Base-by-base conservation (phyloP, 2,888 invertebrate species). In the Cerceris ruficornis region DNA sequence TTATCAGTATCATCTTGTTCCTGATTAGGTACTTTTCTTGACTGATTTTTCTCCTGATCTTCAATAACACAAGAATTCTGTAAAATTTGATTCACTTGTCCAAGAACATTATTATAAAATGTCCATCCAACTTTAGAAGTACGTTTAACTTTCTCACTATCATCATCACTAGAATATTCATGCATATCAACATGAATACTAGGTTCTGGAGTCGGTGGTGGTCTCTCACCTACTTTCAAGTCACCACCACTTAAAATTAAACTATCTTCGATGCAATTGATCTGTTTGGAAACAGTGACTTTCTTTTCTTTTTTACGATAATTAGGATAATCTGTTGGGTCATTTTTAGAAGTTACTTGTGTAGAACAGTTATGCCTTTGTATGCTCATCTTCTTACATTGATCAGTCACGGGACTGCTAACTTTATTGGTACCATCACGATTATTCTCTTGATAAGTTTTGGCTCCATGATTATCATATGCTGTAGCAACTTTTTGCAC, bases 91-190 rank as follows among this genome's bases (percentile, higher is more conserved):
- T 94, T 94, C 0, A 94, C 94, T 88, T 94, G 94, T 1, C 93
- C 93, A 93, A 96, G 94, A 74, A 96, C 94, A 93, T 95, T 95
- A 87, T 95, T 95, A 87, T 96, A 96, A 90, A 96, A 95, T 5
- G 95, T 96, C 94, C 95, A 95, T 79, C 95, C 95, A 84, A 95
- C 93, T 90, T 94, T 94, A 41, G 94, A 93, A 59, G 94, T 93
- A 86, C 87, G 88, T 43, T 91, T 91, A 1, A 92, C 91, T 60
- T 94, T 94, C 82, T 94, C 94, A 66, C 94, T 94, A 8, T 90
- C 88, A 7, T 89, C 89, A 50, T 91, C 91, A 58, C 90, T 91
- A 2, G 88, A 88, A 80, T 91, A 92, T 69, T 94, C 94, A 68
- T 93, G 92, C 93, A 94, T 93, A 75, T 94, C 93, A 49, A 94